phyloP scores from a whole-genome alignment of 2,113 vertebrate species.

The Syngnathoides biaculeatus region DNA sequence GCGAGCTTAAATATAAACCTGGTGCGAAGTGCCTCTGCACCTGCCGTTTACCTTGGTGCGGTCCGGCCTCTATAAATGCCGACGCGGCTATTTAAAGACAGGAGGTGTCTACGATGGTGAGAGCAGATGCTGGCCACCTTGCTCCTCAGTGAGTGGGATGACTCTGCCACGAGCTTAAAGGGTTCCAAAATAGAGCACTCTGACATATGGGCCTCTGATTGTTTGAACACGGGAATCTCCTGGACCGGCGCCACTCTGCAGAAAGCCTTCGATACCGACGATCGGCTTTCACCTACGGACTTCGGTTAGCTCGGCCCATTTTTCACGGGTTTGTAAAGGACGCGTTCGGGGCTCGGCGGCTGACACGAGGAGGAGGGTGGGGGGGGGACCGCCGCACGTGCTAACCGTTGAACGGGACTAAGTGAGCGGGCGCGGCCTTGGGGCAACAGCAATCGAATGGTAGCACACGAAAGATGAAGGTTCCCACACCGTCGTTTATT shows the following conservation, averaged over 20 bases:
- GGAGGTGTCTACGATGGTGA: slow-evolving; percentile 66
- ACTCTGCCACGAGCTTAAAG: slow-evolving; percentile 60
- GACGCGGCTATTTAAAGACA: slow-evolving; percentile 68
- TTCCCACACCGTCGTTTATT: slow-evolving; percentile 68
- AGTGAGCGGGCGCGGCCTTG: slow-evolving; percentile 38
- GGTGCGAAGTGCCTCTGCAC: slow-evolving; percentile 65
- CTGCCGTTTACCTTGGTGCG: slow-evolving; percentile 69
- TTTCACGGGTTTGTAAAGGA: slow-evolving; percentile 57
- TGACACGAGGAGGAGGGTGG: slow-evolving; percentile 44
- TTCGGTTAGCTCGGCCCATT: slow-evolving; percentile 53
- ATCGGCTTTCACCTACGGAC: slow-evolving; percentile 62
- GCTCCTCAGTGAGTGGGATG: slow-evolving; percentile 65
- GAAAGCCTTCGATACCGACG: slow-evolving; percentile 64
- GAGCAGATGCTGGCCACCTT: slow-evolving; percentile 74
- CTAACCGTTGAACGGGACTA: too few species aligned
- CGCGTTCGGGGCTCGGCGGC: slow-evolving; percentile 50
- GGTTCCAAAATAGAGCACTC: slow-evolving; percentile 67
- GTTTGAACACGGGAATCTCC: slow-evolving; percentile 74
- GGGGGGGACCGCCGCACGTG: too few species aligned
- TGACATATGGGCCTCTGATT: slow-evolving; percentile 76
- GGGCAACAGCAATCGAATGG: slow-evolving; percentile 55
- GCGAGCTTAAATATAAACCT: slow-evolving; percentile 70
- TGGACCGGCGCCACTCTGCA: slow-evolving; percentile 65
- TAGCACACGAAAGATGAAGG: slow-evolving; percentile 51
- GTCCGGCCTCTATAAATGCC: slow-evolving; percentile 62